These are phyloP conservation scores for Cheilosia scutellata DNA, from an alignment of 2,888 invertebrate species.

Conservation along the genomic window DNA sequence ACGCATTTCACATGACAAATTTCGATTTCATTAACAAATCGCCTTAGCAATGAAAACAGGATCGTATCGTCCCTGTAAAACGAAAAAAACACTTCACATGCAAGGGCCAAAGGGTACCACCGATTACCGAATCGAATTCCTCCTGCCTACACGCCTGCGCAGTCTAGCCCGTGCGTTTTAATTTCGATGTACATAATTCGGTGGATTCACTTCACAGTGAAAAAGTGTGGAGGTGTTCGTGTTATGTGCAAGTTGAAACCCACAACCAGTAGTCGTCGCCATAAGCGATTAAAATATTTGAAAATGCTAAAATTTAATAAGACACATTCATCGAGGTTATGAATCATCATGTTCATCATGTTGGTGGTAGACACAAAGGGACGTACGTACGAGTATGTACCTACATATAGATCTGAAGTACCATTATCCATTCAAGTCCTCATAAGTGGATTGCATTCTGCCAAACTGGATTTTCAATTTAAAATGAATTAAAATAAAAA, in stretches of 20 bases:
- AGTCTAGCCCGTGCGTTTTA: too few relatives aligned
- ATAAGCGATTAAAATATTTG: slow-evolving; percentile 15
- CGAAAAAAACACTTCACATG: too few relatives aligned
- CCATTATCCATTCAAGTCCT: background rate
- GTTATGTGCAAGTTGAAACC: slow-evolving; percentile 33
- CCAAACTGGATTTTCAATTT: slow-evolving; percentile 47
- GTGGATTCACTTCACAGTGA: background rate
- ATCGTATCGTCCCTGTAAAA: too few relatives aligned
- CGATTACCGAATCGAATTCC: too few relatives aligned
- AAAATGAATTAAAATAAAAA: slow-evolving; percentile 35
- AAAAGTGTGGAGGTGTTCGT: slow-evolving; percentile 11
- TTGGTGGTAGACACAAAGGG: too few relatives aligned
- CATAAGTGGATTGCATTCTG: slow-evolving; percentile 41
- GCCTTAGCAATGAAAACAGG: background rate
- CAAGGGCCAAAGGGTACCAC: too few relatives aligned
- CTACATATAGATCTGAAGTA: too few relatives aligned
- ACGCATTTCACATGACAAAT: slow-evolving; percentile 10
- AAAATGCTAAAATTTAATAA: too few relatives aligned
- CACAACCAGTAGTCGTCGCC: slow-evolving; percentile 35
- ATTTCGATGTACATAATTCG: background rate
- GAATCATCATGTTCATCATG: slow-evolving; percentile 23
- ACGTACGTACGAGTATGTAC: too few relatives aligned
- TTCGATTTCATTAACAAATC: slow-evolving; percentile 63
- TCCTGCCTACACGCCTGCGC: too few relatives aligned
- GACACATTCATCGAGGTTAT: slow-evolving; percentile 48